Evolutionary conservation across 2,888 invertebrate genomes (phyloP).

Genomic region (Podabrus alpinus): DNA sequence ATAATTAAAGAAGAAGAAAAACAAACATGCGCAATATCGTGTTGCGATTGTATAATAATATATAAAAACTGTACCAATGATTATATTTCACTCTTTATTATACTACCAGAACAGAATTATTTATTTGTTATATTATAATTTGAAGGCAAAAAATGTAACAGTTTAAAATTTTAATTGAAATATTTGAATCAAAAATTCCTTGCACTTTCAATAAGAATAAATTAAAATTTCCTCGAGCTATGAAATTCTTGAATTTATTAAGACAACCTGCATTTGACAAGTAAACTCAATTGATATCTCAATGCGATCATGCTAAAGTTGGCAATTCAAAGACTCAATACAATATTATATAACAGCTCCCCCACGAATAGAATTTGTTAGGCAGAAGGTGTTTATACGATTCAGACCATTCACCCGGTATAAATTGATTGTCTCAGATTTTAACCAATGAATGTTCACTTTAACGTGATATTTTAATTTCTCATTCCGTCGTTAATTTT

Average conservation of each 20-base stretch:
- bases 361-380: neutral
- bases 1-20: no score
- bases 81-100: no score
- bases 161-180: no score
- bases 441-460: neutral
- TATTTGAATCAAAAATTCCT: neutral
- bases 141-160: no score
- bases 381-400: neutral
- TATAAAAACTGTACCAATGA: no score
- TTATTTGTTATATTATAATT: no score
- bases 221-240: neutral
- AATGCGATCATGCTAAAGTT: neutral
- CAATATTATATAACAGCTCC: neutral
- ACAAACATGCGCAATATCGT: no score
- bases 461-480: neutral
- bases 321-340: neutral
- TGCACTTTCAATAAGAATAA: neutral
- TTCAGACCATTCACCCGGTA: neutral
- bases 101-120: no score
- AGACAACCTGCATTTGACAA: neutral
- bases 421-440: neutral
- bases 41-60: no score
- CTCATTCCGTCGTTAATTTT: neutral
- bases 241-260: neutral
- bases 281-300: neutral